These are phyloP conservation scores for chimpanzee (Pan troglodytes) DNA, from an alignment of 2,113 vertebrate species.

Conservation along the genomic window DNA sequence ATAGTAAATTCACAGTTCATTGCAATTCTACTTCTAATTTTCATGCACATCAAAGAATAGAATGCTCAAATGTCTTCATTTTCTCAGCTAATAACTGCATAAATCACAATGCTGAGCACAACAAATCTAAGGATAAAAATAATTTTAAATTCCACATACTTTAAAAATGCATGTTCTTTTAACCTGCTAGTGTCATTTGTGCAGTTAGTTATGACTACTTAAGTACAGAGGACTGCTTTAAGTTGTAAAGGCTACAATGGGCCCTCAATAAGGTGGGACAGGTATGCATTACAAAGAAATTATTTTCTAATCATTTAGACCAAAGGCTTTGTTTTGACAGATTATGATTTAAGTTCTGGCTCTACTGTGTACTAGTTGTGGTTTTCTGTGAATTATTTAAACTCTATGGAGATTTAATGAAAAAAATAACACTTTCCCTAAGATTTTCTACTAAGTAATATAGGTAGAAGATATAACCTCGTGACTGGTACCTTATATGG, in stretches of 20 bases:
- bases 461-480: background rate
- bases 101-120: background rate
- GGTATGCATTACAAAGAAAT: background rate
- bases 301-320: background rate
- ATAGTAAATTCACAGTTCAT: background rate
- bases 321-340: background rate
- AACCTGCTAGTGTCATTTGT: background rate
- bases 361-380: background rate
- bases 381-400: conserved; percentile 4
- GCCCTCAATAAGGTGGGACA: background rate
- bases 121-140: background rate
- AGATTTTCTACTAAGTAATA: background rate
- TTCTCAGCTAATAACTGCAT: background rate
- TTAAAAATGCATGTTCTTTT: background rate
- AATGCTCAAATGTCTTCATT: background rate
- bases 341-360: background rate
- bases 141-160: background rate
- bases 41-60: background rate
- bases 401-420: background rate
- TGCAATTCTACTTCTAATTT: background rate
- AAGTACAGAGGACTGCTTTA: background rate
- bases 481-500: background rate
- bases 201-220: background rate
- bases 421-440: background rate
- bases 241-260: background rate